Evolutionary conservation across 1,140 invertebrate genomes (phyloP).

Genomic region (Drosophila mayri): DNA sequence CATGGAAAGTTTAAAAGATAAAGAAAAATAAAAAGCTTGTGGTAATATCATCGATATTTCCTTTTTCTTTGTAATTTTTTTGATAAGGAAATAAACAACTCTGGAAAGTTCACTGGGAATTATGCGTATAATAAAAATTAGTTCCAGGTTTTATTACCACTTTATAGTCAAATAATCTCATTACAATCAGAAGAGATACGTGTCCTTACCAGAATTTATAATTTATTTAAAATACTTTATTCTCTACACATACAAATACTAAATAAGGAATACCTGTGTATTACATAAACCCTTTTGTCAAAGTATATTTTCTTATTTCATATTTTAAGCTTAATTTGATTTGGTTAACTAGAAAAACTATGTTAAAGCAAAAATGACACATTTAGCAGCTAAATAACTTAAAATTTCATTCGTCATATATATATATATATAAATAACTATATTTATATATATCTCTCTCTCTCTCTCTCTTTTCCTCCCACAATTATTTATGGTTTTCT

Average conservation of each 20-base stretch:
- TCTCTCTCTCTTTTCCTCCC: slow-evolving; percentile 58
- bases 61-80: background rate
- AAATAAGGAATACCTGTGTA: background rate
- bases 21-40: background rate
- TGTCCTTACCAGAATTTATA: slow-evolving; percentile 1
- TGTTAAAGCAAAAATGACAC: background rate
- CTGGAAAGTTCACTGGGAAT: background rate
- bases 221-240: background rate
- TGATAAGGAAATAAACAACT: background rate
- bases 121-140: background rate
- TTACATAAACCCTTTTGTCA: background rate
- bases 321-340: slow-evolving; percentile 1
- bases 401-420: background rate
- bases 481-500: slow-evolving; percentile 64
- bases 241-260: background rate
- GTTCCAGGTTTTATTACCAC: background rate
- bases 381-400: background rate
- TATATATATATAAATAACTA: slow-evolving; percentile 2
- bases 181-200: background rate
- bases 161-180: background rate
- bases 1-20: background rate
- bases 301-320: background rate
- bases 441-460: slow-evolving; percentile 11
- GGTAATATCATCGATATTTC: background rate
- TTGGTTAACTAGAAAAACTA: background rate